Evolutionary conservation across 2,797 vertebrate genomes (phyloP), one percentile per base, ranked within the genome.

Genomic region (Phataginus tricuspis): DNA sequence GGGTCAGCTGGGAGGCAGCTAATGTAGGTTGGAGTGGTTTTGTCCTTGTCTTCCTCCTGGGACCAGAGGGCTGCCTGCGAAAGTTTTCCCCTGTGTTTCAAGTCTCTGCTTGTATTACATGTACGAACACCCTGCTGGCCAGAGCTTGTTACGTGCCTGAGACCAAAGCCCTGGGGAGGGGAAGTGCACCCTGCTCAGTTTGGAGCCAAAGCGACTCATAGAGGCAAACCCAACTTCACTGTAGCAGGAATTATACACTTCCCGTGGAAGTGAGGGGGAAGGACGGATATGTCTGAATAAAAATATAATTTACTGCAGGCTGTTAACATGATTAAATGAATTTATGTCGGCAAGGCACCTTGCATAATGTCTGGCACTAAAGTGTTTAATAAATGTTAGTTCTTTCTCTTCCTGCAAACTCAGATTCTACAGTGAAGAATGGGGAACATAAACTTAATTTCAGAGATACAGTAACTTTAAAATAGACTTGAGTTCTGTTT

Each of bases 371-470:
- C 71, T 92, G 66, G 55, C 25, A 68, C 64, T 69, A 29, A 96
- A 68, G 18, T 83, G 49, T 87, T 96, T 90, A 86, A 90, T 79
- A 93, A 89, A 78, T 84, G 27, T 57, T 69, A 49, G 29, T 59
- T 95, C 55, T 77, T 86, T 94, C 55, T 93, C 63, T 29, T 86
- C 25, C 66, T 94, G 63, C 90, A 89, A 90, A 86, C 27, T 85
- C 51, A 49, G 57, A 82, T 53, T 90, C 91, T 77, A 64, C 45
- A 51, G 5, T 75, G 84, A 80, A 94, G 69, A 95, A 84, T 49
- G 37, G 27, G 23, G 12, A 80, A 77, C 13, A n/a, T 51, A 42
- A 92, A 93, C 51, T 49, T 93, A 83, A 95, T 90, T 92, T 94
- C 34, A 91, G 77, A 97, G 49, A 55, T 53, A 55, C 7, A 37